These are phyloP conservation scores for Globicephala melas DNA, from an alignment of 2,113 vertebrate genomes.

Conservation along the genomic window DNA sequence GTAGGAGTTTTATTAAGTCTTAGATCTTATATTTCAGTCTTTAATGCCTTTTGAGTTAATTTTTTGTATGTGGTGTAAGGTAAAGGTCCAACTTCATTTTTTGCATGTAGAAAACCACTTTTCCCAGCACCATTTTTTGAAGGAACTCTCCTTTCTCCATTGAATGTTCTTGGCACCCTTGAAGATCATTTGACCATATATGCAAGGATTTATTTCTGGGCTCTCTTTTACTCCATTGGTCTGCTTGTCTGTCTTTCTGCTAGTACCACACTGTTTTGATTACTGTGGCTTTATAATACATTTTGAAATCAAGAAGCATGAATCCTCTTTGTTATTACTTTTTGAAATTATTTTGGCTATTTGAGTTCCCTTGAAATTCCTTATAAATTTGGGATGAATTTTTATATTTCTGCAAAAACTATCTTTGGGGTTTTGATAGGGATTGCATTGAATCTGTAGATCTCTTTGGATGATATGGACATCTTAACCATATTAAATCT, in stretches of 20 bases:
- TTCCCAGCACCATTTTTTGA: background rate
- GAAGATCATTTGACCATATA: background rate
- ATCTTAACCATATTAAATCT: background rate
- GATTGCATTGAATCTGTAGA: background rate
- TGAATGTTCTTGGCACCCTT: background rate
- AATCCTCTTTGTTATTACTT: background rate
- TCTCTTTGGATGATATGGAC: background rate
- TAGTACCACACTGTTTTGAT: background rate
- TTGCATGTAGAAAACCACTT: background rate
- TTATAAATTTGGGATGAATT: background rate
- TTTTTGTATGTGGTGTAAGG: background rate
- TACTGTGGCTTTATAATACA: background rate
- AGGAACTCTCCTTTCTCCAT: background rate
- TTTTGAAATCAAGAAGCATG: background rate
- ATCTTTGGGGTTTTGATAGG: background rate
- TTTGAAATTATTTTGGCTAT: background rate
- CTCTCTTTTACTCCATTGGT: background rate
- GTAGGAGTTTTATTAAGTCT: background rate
- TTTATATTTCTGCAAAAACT: background rate
- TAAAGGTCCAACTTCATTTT: background rate
- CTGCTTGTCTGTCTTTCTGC: background rate
- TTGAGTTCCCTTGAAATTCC: background rate
- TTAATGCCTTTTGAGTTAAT: background rate
- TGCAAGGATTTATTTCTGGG: background rate
- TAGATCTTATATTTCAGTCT: background rate